These are phyloP conservation scores for Pangasius larnaudii DNA, from an alignment of 2,797 vertebrate species.

Conservation along the genomic window DNA sequence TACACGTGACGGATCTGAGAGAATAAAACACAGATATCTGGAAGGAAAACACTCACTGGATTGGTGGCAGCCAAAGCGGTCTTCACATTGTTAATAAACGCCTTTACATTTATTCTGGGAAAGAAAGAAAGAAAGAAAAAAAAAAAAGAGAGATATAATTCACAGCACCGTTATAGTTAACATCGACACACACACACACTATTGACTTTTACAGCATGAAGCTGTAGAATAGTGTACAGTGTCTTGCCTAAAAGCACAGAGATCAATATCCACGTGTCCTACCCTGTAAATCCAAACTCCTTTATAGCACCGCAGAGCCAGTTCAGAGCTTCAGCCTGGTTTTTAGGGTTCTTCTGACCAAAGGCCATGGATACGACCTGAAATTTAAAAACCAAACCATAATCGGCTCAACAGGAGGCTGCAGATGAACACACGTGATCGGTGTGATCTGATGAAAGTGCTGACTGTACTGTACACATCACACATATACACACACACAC, in stretches of 20 bases:
- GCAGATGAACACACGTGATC: too few species aligned
- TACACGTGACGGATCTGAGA: neutral
- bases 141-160: neutral
- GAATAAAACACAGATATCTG: neutral
- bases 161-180: neutral
- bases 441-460: too few species aligned
- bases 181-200: too few species aligned
- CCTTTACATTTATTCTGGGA: constrained; percentile 91
- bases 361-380: constrained; percentile 92
- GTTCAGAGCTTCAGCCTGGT: constrained; percentile 94
- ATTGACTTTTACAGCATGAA: neutral
- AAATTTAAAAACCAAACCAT: constrained; percentile 4
- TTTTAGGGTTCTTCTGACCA: constrained; percentile 98
- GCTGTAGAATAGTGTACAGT: neutral
- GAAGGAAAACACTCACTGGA: constrained; percentile 81
- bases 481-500: too few species aligned
- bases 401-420: too few species aligned
- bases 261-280: constrained; percentile 14
- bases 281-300: constrained; percentile 98
- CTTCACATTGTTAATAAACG: constrained; percentile 95
- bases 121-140: neutral
- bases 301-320: constrained; percentile 97
- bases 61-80: constrained; percentile 94
- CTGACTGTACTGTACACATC: neutral
- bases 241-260: neutral